Conservation (phyloP, 2,888 invertebrate species). For the Diadegma fenestrale region DNA sequence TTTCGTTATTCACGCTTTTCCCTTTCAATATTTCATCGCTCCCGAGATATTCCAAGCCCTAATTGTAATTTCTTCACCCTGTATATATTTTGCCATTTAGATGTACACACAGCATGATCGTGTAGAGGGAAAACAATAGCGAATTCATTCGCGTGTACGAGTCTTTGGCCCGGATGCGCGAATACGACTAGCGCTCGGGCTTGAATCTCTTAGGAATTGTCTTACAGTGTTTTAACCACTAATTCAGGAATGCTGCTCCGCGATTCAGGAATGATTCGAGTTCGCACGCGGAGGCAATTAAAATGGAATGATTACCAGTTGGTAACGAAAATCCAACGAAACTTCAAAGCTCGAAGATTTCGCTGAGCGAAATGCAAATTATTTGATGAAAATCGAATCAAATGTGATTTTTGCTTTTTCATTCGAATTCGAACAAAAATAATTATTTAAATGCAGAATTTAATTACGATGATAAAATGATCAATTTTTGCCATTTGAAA, state of each 20-base stretch:
- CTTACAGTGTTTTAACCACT: slow-evolving; percentile 31
- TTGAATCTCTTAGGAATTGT: slow-evolving; percentile 17
- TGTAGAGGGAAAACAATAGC: slow-evolving; percentile 48
- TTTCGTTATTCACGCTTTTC: background rate
- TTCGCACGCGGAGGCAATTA: background rate
- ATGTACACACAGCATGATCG: background rate
- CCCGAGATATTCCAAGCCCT: background rate
- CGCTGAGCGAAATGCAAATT: too few species aligned
- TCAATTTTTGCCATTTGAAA: too few species aligned
- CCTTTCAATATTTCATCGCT: background rate
- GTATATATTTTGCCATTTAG: background rate
- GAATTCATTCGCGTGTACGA: slow-evolving; percentile 21
- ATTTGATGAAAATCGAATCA: too few species aligned
- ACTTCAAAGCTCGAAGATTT: background rate
- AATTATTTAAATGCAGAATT: too few species aligned
- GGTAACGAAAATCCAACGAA: background rate
- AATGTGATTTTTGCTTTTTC: too few species aligned
- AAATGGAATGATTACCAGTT: background rate
- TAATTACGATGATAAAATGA: too few species aligned
- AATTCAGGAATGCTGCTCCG: background rate
- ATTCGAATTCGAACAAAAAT: too few species aligned
- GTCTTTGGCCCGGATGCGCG: slow-evolving; percentile 9
- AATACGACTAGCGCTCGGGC: background rate
- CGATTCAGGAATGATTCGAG: slow-evolving; percentile 23
- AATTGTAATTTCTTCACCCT: background rate